Percentiles rank a stretch among this genome's conserved stretches.
Conservation (phyloP, 2,888 invertebrate species). For the Drosophila subquinaria region DNA sequence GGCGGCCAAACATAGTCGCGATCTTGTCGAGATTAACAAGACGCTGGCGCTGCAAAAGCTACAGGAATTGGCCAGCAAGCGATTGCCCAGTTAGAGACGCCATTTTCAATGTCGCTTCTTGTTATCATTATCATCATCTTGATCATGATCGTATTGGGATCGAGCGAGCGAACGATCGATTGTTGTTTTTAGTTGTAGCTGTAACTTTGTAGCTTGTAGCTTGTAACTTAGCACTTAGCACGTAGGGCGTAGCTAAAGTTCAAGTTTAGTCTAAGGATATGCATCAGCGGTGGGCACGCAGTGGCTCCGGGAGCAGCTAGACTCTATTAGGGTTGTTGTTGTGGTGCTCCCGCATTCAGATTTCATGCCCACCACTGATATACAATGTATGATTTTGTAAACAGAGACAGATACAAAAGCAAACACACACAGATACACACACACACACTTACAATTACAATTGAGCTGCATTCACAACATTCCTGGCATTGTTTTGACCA, state of each 20-base stretch:
- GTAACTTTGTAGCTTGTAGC: slow-evolving; percentile 59
- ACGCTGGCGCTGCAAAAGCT: slow-evolving; percentile 88
- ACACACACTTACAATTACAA: slow-evolving; percentile 28
- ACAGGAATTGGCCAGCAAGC: slow-evolving; percentile 85
- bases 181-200: slow-evolving; percentile 72
- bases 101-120: neutral
- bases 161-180: slow-evolving; percentile 44
- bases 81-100: slow-evolving; percentile 80
- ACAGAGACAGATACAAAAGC: slow-evolving; percentile 39
- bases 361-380: too few species aligned
- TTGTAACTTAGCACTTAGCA: slow-evolving; percentile 47
- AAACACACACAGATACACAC: slow-evolving; percentile 7
- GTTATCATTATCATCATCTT: slow-evolving; percentile 19
- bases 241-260: slow-evolving; percentile 62
- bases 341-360: too few species aligned
- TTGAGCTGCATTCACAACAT: slow-evolving; percentile 74
- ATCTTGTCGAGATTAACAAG: slow-evolving; percentile 88
- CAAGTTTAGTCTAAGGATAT: slow-evolving; percentile 45
- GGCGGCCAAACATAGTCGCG: slow-evolving; percentile 86
- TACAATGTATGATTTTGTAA: slow-evolving; percentile 46
- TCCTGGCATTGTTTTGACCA: slow-evolving; percentile 77
- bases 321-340: too few species aligned
- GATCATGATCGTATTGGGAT: slow-evolving; percentile 18
- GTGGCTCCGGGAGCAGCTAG: too few species aligned
- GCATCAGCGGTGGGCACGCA: too few species aligned